Conservation (phyloP, 1,140 invertebrate genomes). For the Meloidogyne hapla region DNA sequence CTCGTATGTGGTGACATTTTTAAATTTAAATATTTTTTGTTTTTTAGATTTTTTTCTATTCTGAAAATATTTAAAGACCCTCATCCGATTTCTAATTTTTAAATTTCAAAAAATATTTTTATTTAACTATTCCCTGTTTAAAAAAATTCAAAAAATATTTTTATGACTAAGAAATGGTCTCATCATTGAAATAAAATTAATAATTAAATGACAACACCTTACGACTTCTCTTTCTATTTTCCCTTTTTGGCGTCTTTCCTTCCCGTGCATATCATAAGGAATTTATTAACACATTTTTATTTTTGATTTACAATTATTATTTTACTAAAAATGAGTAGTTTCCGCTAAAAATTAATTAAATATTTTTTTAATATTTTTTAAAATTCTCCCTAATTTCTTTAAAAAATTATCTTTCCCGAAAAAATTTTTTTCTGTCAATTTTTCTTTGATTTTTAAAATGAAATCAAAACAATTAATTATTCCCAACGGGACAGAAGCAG, state of each 20-base stretch:
- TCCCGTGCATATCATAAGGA: background rate
- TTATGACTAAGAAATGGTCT: background rate
- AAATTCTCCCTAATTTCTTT: slow-evolving; percentile 16
- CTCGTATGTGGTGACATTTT: background rate
- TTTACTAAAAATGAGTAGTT: background rate
- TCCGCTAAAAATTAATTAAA: background rate
- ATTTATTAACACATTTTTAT: background rate
- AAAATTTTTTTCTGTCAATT: slow-evolving; percentile 19
- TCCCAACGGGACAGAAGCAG: background rate
- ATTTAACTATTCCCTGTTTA: too few relatives aligned
- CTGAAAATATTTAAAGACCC: background rate
- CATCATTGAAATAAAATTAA: background rate
- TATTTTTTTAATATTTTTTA: background rate
- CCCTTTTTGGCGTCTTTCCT: background rate
- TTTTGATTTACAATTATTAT: background rate
- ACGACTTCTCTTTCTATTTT: background rate
- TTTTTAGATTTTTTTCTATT: background rate
- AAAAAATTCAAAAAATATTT: background rate
- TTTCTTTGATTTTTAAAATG: too few relatives aligned
- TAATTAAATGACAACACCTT: background rate
- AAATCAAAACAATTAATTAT: slow-evolving; percentile 6
- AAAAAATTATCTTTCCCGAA: slow-evolving; percentile 26
- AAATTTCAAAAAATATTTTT: background rate
- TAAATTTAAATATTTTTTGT: background rate
- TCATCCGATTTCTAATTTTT: background rate